A percentile compares a stretch with the other conserved stretches of the same genome.
These are phyloP conservation scores for Agrochola lota DNA, from an alignment of 2,888 invertebrate species.

Conservation along the genomic window DNA sequence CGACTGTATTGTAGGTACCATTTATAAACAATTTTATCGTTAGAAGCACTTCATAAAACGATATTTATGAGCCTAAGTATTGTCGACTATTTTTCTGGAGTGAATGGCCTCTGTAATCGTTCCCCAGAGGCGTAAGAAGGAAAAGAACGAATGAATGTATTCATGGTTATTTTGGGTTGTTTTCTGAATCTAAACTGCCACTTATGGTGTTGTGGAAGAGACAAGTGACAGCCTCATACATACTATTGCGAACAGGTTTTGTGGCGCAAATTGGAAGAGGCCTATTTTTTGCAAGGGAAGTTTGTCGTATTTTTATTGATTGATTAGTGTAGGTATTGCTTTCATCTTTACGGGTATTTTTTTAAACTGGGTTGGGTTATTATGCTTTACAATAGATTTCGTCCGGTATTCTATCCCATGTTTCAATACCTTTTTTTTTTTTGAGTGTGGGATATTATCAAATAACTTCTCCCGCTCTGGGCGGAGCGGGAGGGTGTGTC, in stretches of 20 bases:
- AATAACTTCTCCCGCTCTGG: no score
- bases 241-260: neutral
- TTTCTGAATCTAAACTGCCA: constrained; percentile 49
- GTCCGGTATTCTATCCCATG: neutral
- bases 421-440: no score
- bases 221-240: constrained; percentile 17
- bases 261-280: neutral
- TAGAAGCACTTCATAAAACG: constrained; percentile 18
- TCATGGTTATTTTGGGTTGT: constrained; percentile 33
- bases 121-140: neutral
- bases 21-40: constrained; percentile 38
- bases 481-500: no score
- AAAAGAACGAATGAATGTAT: constrained; percentile 14
- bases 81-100: constrained; percentile 12
- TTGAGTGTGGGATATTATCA: no score
- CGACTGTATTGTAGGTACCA: neutral
- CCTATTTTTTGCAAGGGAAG: neutral
- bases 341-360: neutral
- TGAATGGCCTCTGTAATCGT: constrained; percentile 25
- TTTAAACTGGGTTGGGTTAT: neutral
- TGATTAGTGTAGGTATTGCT: neutral
- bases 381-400: neutral
- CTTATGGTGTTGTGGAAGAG: constrained; percentile 9
- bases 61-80: constrained; percentile 32
- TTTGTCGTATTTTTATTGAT: neutral